These are phyloP conservation scores for Sceliomorpha sp. DNA, from an alignment of 2,888 invertebrate genomes.

Conservation along the genomic window DNA sequence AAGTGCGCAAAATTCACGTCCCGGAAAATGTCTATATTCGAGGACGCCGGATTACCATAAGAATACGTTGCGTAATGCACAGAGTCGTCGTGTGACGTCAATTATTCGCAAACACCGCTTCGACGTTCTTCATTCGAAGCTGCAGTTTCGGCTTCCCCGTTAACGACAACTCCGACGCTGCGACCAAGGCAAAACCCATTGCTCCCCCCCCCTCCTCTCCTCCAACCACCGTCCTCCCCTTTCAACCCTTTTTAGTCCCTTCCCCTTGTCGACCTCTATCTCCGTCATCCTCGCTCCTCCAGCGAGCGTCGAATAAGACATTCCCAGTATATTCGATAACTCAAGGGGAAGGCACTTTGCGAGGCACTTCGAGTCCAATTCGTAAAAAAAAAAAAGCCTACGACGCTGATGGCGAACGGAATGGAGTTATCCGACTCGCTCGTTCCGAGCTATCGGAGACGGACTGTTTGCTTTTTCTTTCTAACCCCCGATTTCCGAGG, in stretches of 20 bases:
- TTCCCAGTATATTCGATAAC: constrained; percentile 58
- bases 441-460: constrained; percentile 34
- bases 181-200: too few relatives aligned
- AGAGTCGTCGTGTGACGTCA: background rate
- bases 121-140: too few relatives aligned
- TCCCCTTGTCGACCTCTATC: too few relatives aligned
- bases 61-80: background rate
- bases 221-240: too few relatives aligned
- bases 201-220: too few relatives aligned
- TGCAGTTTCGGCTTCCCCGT: too few relatives aligned
- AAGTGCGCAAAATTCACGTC: constrained; percentile 19
- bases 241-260: too few relatives aligned
- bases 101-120: background rate
- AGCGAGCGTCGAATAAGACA: too few relatives aligned
- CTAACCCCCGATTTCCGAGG: constrained; percentile 27
- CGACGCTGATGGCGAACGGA: constrained; percentile 54
- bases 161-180: too few relatives aligned
- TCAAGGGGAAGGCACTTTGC: constrained; percentile 56
- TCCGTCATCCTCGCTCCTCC: too few relatives aligned
- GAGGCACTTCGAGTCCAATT: constrained; percentile 53
- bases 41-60: constrained; percentile 5
- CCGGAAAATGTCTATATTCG: constrained; percentile 26
- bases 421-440: constrained; percentile 53
- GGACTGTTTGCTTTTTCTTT: constrained; percentile 50
- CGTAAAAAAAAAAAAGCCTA: constrained; percentile 55